Evolutionary conservation across 1,140 invertebrate genomes (phyloP).

Genomic region (Drosophila ficusphila): DNA sequence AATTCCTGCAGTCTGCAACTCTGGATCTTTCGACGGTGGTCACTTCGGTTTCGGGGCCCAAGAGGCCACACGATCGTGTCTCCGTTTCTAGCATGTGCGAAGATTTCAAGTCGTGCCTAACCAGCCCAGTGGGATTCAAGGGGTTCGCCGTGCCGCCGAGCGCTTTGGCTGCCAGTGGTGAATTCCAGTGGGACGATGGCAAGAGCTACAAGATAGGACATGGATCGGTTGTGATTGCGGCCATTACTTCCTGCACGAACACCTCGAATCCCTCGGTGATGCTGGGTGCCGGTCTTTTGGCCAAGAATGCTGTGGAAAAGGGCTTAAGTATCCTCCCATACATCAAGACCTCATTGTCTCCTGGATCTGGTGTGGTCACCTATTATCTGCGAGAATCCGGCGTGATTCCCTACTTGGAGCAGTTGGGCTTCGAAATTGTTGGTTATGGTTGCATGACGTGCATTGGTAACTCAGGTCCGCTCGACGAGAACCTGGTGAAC

Average conservation of each 20-base stretch:
- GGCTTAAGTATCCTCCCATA: slow-evolving; percentile 95
- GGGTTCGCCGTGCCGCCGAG: slow-evolving; percentile 93
- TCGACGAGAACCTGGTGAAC: slow-evolving; percentile 95
- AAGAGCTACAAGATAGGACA: slow-evolving; percentile 93
- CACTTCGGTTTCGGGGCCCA: slow-evolving; percentile 97
- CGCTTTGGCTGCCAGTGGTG: slow-evolving; percentile 87
- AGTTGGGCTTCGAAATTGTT: slow-evolving; percentile 96
- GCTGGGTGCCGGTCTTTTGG: slow-evolving; percentile 96
- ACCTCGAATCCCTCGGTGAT: slow-evolving; percentile 99
- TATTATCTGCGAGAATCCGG: slow-evolving; percentile 95
- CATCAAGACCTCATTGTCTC: slow-evolving; percentile 98
- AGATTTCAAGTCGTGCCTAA: slow-evolving; percentile 94
- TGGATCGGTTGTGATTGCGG: slow-evolving; percentile 98
- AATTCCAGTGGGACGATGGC: slow-evolving; percentile 93
- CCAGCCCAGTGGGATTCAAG: slow-evolving; percentile 97
- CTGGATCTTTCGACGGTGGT: slow-evolving; percentile 95
- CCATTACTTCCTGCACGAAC: slow-evolving; percentile 99
- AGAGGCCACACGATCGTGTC: slow-evolving; percentile 98
- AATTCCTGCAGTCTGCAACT: slow-evolving; percentile 88
- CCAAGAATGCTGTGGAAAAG: slow-evolving; percentile 96
- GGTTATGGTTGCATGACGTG: slow-evolving; percentile 99
- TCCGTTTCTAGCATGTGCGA: slow-evolving; percentile 94
- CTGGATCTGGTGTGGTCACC: slow-evolving; percentile 98
- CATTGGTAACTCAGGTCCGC: slow-evolving; percentile 98
- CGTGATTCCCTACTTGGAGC: slow-evolving; percentile 93